phyloP scores from a whole-genome alignment of 2,113 vertebrate genomes.

The Rhynchomys soricoides region DNA sequence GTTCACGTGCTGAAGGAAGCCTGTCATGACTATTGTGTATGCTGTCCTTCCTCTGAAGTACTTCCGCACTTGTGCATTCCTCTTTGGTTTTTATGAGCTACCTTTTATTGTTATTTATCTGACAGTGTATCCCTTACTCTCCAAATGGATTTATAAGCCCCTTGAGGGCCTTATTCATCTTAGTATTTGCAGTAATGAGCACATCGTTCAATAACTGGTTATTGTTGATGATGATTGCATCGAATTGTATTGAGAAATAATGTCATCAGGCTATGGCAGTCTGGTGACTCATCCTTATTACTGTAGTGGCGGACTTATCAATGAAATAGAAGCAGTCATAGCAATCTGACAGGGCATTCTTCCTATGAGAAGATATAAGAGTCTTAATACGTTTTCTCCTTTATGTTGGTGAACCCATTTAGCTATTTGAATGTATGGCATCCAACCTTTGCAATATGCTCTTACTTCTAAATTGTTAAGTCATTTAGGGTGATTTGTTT shows the following conservation, averaged over 20 bases:
- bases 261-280: constrained; percentile 56
- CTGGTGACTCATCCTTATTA: constrained; percentile 66
- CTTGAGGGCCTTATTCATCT: constrained; percentile 56
- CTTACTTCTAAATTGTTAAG: not conserved
- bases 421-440: constrained; percentile 16
- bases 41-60: constrained; percentile 46
- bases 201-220: constrained; percentile 50
- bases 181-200: constrained; percentile 57
- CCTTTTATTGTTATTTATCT: constrained; percentile 65
- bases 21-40: not conserved
- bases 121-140: constrained; percentile 25
- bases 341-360: constrained; percentile 42
- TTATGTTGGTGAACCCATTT: not conserved
- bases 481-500: constrained; percentile 23
- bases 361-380: constrained; percentile 4
- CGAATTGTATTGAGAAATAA: constrained; percentile 67
- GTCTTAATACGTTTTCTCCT: not conserved
- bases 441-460: constrained; percentile 42
- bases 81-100: constrained; percentile 57
- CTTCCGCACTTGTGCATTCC: constrained; percentile 26
- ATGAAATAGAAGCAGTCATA: constrained; percentile 43
- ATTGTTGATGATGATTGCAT: constrained; percentile 71
- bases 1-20: not conserved
- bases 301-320: constrained; percentile 35
- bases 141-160: constrained; percentile 66